Evolutionary conservation across 2,888 invertebrate species (phyloP), one percentile per base, ranked within the genome.

Genomic region (Watsonalla cultraria): DNA sequence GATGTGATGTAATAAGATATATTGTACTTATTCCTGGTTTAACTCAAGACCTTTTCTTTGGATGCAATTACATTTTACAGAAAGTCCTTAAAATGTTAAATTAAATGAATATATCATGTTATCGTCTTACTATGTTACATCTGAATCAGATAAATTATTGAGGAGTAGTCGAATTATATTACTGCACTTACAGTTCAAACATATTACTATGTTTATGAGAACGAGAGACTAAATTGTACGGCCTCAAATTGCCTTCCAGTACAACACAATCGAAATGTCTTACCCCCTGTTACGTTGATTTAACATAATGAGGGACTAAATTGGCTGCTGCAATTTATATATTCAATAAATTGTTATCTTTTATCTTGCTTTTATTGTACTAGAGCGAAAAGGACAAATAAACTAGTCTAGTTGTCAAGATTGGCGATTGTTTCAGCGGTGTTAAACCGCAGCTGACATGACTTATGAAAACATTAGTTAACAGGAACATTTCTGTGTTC

Each of bases 391-490:
- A 37, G 14, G 49, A 37, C 45, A 24, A 34, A 45, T 33, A 45
- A 45, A 46, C 51, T 49, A 55, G 52, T 52, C 45, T 46, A 50
- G 45, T 9, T 47, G 24, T 42, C 49, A 14, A 49, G 49, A 49
- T 49, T 39, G 37, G 35, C 15, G n/a, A 42, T 46, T 45, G 49
- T 49, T 49, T 15, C 39, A 39, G 49, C 42, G 42, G 42, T 42
- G 42, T 47, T 46, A 57, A 64, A 66, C 67, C 74, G 78, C 70
- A 61, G 53, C 53, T 55, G 62, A 62, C 69, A 63, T 68, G 61
- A 70, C 61, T 74, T 57, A 65, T 64, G 62, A 60, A 59, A 63
- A 62, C 64, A 61, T 59, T 64, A 45, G 51, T 54, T 52, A 51
- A 54, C 56, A 62, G 11, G 51, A 59, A 52, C 51, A 55, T 54